Base-by-base conservation (phyloP, 2,888 invertebrate genomes). In the Cheilosia vernalis region DNA sequence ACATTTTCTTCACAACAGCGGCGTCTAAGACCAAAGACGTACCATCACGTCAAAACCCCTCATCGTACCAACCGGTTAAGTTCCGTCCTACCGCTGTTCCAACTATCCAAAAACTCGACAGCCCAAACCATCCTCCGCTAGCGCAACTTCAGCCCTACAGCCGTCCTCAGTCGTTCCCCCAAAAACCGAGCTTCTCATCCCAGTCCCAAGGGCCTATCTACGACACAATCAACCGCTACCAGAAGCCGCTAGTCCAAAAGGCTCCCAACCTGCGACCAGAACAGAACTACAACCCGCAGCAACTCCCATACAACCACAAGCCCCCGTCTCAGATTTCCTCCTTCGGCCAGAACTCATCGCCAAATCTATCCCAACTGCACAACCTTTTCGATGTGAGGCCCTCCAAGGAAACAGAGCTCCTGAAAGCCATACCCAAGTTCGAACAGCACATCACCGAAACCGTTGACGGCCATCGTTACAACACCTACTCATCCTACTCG, bases 401-500 rank as follows among this genome's bases (percentile, higher is more conserved):
- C 1, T 95, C 94, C 6, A 91, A 90, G 84, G 91, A 91, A 44
- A 96, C 96, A 0, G 96, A 97, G 91, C 93, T 97, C 49, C 94
- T 96, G 21, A 95, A 95, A 72, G 95, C 97, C 19, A 94, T 97
- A 77, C 95, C 97, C 6, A 96, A 96, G 92, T 95, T 94, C 87
- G 97, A 97, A 91, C 96, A 96, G 88, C 97, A 97, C 88, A 94
- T 95, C 85, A 94, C 95, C 15, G 93, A 94, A 70, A 91, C 91
- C 0, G 85, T 91, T 0, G 89, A 88, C 88, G 89, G 87, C 88
- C 88, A 15, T 87, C 90, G 77, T 74, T 90, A 88, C 88, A 90
- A 87, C 82, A 90, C 42, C 90, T 89, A 76, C 88, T 51, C 67
- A 24, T 19, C 85, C 15, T 49, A 85, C 51, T 55, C 88, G 47